Percentiles rank a stretch among this genome's conserved stretches.
Evolutionary conservation across 2,888 invertebrate species (phyloP).

Genomic region (Drosophila eohydei): DNA sequence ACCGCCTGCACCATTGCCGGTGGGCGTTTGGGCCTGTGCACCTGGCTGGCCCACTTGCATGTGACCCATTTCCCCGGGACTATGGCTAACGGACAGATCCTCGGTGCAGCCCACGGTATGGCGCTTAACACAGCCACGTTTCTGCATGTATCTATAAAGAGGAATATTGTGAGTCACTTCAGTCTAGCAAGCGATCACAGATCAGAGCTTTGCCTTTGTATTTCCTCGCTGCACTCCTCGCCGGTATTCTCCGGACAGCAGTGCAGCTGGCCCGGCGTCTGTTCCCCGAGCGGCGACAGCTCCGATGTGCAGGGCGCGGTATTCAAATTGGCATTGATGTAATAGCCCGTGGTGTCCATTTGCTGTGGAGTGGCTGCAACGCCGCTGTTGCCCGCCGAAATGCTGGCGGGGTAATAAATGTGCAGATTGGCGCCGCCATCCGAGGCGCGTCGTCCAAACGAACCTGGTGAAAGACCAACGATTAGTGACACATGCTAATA

Average conservation of each 20-base stretch:
- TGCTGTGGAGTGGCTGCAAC: conserved; percentile 57
- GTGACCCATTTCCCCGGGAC: conserved; percentile 48
- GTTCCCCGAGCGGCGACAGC: conserved; percentile 65
- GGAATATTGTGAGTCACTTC: background rate
- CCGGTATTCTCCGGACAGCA: conserved; percentile 59
- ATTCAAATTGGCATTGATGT: conserved; percentile 68
- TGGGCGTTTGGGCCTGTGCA: conserved; percentile 55
- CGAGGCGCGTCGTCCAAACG: conserved; percentile 95
- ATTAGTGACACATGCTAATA: background rate
- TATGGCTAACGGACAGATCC: conserved; percentile 85
- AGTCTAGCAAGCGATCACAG: accelerated
- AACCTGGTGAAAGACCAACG: conserved; percentile 84
- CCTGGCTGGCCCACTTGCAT: conserved; percentile 45
- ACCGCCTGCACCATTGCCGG: conserved; percentile 40
- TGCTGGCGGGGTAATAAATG: conserved; percentile 87
- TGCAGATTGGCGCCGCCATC: conserved; percentile 98
- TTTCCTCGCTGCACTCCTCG: conserved; percentile 84
- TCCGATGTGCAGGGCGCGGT: conserved; percentile 56
- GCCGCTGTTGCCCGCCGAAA: conserved; percentile 75
- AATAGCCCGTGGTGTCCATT: conserved; percentile 71
- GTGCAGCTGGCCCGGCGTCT: conserved; percentile 58
- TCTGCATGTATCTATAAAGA: conserved; percentile 89
- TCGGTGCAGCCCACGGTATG: conserved; percentile 92
- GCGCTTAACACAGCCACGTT: conserved; percentile 90
- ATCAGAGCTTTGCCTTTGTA: conserved; percentile 78